A percentile compares a stretch with the other conserved stretches of the same genome.
Evolutionary conservation across 2,888 invertebrate genomes (phyloP).

Genomic region (Acleris holmiana): DNA sequence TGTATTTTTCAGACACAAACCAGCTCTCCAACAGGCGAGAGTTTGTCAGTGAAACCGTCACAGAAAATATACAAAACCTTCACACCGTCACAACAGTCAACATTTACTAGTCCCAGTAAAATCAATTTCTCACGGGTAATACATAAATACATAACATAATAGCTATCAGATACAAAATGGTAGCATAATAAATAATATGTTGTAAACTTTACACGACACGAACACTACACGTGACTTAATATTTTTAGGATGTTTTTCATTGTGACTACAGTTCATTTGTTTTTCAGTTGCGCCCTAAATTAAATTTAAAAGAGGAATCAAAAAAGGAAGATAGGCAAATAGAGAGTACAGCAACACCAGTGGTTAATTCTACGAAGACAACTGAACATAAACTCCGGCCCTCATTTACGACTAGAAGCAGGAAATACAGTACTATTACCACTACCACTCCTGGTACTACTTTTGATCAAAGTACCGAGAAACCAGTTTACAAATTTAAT

Average conservation of each 20-base stretch:
- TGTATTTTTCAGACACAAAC: conserved; percentile 73
- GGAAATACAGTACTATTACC: conserved; percentile 58
- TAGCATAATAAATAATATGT: no score
- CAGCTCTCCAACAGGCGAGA: conserved; percentile 75
- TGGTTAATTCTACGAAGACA: conserved; percentile 31
- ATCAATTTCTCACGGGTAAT: conserved; percentile 77
- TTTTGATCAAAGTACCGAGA: conserved; percentile 51
- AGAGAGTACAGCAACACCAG: conserved; percentile 46
- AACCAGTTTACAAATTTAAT: conserved; percentile 62
- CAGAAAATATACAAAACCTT: conserved; percentile 76
- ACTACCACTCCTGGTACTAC: conserved; percentile 45
- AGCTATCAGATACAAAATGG: neutral
- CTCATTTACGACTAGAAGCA: conserved; percentile 59
- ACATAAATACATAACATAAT: conserved; percentile 23
- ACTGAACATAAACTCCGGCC: conserved; percentile 51
- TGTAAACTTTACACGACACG: no score
- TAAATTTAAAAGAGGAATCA: conserved; percentile 51
- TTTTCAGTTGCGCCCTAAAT: conserved; percentile 69
- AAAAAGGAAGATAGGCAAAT: conserved; percentile 50
- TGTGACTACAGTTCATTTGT: neutral
- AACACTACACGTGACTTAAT: neutral
- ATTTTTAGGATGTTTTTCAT: neutral
- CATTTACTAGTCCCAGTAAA: conserved; percentile 65
- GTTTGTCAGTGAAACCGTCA: conserved; percentile 81
- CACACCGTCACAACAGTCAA: conserved; percentile 68